Evolutionary conservation across 2,888 invertebrate species (phyloP).

Genomic region (Rhogogaster chlorosoma): DNA sequence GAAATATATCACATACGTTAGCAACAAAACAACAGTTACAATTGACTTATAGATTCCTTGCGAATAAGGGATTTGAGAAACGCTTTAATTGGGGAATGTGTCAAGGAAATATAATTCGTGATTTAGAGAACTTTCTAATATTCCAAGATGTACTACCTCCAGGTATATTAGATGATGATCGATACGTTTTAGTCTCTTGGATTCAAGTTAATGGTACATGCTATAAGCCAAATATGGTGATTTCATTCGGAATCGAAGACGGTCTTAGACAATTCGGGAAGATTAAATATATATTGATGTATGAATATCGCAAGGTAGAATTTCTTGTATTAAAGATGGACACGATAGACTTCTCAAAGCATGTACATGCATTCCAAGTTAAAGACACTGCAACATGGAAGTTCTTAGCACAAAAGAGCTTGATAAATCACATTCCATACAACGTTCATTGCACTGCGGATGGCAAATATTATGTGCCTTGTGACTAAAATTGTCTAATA

Average conservation of each 20-base stretch:
- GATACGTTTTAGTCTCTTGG: background rate
- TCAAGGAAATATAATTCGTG: background rate
- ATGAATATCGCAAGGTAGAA: background rate
- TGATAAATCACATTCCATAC: background rate
- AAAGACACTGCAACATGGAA: background rate
- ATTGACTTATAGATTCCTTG: conserved; percentile 12
- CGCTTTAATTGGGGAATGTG: background rate
- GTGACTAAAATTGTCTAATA: conserved; percentile 22
- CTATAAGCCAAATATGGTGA: background rate
- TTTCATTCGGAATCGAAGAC: background rate
- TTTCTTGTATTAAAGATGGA: background rate
- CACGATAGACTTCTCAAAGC: background rate
- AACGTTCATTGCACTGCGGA: background rate
- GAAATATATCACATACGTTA: conserved; percentile 17
- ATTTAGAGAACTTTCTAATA: background rate
- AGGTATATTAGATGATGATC: background rate
- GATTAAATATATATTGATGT: conserved; percentile 19
- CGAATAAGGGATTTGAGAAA: conserved; percentile 4
- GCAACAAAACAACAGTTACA: conserved; percentile 33
- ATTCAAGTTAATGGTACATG: background rate
- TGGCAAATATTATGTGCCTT: conserved; percentile 9
- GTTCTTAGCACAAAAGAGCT: background rate
- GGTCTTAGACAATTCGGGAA: background rate
- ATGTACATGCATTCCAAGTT: conserved; percentile 20
- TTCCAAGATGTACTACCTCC: conserved; percentile 12